Evolutionary conservation across 2,113 vertebrate species (phyloP).

Genomic region (Genyomyrus donnyi): DNA sequence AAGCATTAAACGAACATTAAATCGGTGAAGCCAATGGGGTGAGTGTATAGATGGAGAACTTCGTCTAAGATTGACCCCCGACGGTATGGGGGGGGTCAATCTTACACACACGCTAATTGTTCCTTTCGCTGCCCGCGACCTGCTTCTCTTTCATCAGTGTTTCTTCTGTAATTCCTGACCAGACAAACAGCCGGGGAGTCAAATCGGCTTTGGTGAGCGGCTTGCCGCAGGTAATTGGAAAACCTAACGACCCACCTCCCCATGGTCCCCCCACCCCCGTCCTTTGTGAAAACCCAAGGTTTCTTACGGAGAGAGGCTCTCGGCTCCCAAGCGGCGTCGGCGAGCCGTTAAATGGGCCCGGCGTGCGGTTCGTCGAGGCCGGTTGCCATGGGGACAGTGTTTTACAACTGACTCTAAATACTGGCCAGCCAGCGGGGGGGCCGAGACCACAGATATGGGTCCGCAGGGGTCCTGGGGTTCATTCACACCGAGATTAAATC

Average conservation of each 20-base stretch:
- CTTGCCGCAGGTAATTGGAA: neutral
- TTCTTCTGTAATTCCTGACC: neutral
- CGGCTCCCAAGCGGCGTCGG: neutral
- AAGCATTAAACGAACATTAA: neutral
- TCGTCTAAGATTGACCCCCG: neutral
- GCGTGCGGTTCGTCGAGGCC: neutral
- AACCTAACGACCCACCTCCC: neutral
- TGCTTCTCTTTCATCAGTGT: neutral
- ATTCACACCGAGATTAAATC: neutral
- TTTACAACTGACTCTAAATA: neutral
- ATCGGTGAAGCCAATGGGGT: neutral
- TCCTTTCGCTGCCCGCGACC: neutral
- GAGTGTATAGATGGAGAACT: neutral
- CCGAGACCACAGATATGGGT: neutral
- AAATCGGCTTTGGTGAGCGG: neutral
- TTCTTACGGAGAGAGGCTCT: neutral
- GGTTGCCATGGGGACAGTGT: conserved; percentile 8
- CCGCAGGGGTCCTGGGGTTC: neutral
- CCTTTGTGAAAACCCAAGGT: neutral
- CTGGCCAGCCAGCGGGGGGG: neutral
- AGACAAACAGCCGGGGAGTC: neutral
- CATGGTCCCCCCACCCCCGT: neutral
- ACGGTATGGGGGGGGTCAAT: neutral
- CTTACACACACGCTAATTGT: neutral
- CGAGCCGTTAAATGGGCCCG: neutral